phyloP scores from a whole-genome alignment of 92 coral and sea anemone genomes.

The Phenganax marumi region DNA sequence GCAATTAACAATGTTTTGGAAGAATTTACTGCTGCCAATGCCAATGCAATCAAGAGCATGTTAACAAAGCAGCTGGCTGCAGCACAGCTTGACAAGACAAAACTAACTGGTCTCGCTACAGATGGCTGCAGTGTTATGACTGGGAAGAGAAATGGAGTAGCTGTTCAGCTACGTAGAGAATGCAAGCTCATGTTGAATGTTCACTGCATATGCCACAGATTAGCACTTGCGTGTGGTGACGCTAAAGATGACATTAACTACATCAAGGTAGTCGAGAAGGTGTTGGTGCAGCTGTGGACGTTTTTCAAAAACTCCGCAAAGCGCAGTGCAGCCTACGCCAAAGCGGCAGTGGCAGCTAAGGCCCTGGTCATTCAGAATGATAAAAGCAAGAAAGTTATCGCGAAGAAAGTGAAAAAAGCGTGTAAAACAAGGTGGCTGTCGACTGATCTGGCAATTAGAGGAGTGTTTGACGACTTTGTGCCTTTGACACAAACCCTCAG shows the following conservation, averaged over 20 bases:
- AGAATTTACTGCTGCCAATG: slow-evolving; percentile 31
- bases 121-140: slow-evolving; percentile 64
- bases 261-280: slow-evolving; percentile 56
- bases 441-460: slow-evolving; percentile 58
- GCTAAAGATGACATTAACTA: slow-evolving; percentile 56
- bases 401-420: slow-evolving; percentile 59
- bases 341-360: slow-evolving; percentile 59
- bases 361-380: slow-evolving; percentile 33
- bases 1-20: slow-evolving; percentile 30
- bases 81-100: slow-evolving; percentile 13
- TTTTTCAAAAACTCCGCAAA: slow-evolving; percentile 67
- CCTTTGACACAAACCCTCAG: slow-evolving; percentile 63
- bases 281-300: slow-evolving; percentile 62
- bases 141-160: slow-evolving; percentile 55
- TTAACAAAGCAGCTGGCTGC: slow-evolving; percentile 33
- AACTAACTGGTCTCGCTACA: slow-evolving; percentile 46
- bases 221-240: slow-evolving; percentile 66
- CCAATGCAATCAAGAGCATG: slow-evolving; percentile 62
- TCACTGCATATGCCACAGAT: slow-evolving; percentile 63
- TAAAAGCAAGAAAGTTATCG: slow-evolving; percentile 46
- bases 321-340: slow-evolving; percentile 63
- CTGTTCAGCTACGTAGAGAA: slow-evolving; percentile 54
- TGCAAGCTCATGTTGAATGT: slow-evolving; percentile 51
- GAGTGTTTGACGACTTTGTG: slow-evolving; percentile 69
- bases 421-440: slow-evolving; percentile 69